Evolutionary conservation across 2,888 invertebrate genomes (phyloP).

Genomic region (Agrilus mali): DNA sequence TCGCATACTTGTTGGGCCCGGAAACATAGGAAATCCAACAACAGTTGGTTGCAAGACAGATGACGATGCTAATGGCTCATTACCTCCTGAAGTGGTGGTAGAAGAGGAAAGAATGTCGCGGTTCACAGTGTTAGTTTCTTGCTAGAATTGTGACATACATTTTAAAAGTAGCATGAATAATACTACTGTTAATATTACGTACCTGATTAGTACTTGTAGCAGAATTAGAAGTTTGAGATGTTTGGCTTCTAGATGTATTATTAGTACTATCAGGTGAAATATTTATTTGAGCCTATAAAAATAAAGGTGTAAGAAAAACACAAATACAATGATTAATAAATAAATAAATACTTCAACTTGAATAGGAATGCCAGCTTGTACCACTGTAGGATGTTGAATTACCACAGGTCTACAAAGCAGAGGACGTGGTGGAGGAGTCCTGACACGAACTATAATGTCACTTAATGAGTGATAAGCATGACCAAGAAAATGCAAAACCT

Average conservation of each 20-base stretch:
- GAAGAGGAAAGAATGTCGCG: no score
- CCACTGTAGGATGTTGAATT: conserved; percentile 52
- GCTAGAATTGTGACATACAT: not conserved
- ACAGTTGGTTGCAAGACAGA: not conserved
- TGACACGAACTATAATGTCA: conserved; percentile 66
- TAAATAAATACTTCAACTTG: conserved; percentile 39
- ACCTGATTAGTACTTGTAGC: conserved; percentile 6
- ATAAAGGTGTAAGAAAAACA: not conserved
- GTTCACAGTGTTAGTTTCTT: no score
- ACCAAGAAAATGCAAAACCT: conserved; percentile 71
- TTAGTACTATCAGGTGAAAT: conserved; percentile 14
- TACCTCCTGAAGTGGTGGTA: no score
- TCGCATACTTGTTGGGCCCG: not conserved
- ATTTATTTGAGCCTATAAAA: conserved; percentile 20
- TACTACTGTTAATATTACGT: conserved; percentile 2
- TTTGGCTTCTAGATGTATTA: conserved; percentile 1
- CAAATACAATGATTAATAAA: not conserved
- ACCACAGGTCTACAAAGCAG: conserved; percentile 60
- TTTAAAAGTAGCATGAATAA: not conserved
- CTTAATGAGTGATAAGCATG: conserved; percentile 84
- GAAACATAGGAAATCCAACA: not conserved
- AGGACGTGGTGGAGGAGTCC: conserved; percentile 52
- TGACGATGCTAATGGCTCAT: not conserved
- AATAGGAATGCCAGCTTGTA: conserved; percentile 53
- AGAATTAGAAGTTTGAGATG: conserved; percentile 6